Base-by-base conservation (phyloP, 1,140 invertebrate species). In the Probaryconus sp. region DNA sequence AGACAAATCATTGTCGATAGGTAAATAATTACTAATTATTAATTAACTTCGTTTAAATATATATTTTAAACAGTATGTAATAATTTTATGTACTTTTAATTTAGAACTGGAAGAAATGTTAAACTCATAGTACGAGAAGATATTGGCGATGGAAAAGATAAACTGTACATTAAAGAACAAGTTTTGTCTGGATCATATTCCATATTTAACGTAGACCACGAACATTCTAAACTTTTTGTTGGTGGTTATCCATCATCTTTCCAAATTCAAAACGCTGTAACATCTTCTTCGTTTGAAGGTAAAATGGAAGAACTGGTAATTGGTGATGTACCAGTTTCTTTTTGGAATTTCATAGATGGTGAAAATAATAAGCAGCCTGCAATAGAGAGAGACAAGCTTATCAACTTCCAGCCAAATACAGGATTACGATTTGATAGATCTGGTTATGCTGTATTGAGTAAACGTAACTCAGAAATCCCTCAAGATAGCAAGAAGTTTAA, bases 301-400 rank as follows among this genome's bases (percentile, higher is more conserved):
- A 90, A 93, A 75, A 94, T 99, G 61, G 97, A 99, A 82, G 95
- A 97, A 45, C 84, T 99, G 0, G 90, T 92, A 42, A 94, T 99
- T 70, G 97, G 97, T 10, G 95, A 96, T 20, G 92, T 92, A 7
- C 93, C 92, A 2, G 91, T 99, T 9, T 97, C 97, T 0, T 89
- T 99, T 9, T 99, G 97, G 97, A 99, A 99, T 88, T 98, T 98
- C 79, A 88, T 92, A 4, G 92, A 94, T 31, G 93, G 91, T 16
- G 92, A 93, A 26, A 93, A 94, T 26, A 95, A 96, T 48, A 88
- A 92, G 37, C 87, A 92, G 67, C 94, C 92, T 4, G 93, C 94
- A 0, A 79, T 87, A 7, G 92, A 94, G 80, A 92, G 94, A 40
- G 91, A 94, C 77, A 91, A 89, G 56, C 83, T 95, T 10, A 83